A percentile compares a stretch with the other conserved stretches of the same genome.
phyloP scores from a whole-genome alignment of 2,888 invertebrate genomes.

The Leptothorax acervorum region DNA sequence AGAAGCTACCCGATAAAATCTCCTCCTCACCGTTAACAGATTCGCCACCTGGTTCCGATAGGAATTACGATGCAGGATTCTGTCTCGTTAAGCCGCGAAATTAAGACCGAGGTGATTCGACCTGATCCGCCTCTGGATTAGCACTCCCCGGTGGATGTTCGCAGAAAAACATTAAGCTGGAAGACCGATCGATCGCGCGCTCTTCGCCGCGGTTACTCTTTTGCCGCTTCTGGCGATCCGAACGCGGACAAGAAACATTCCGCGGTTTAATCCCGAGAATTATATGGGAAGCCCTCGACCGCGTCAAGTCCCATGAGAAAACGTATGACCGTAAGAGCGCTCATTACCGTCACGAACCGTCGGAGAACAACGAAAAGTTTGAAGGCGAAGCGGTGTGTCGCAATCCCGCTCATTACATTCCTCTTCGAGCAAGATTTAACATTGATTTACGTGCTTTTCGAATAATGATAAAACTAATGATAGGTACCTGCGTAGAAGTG shows the following conservation, averaged over 20 bases:
- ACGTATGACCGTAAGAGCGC: conserved; percentile 33
- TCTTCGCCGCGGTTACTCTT: conserved; percentile 3
- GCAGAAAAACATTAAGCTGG: conserved; percentile 11
- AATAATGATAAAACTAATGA: neutral
- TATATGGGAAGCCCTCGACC: conserved; percentile 28
- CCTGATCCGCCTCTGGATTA: conserved; percentile 35
- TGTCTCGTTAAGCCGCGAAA: conserved; percentile 52
- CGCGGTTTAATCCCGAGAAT: conserved; percentile 48
- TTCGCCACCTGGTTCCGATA: conserved; percentile 32
- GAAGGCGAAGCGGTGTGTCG: neutral
- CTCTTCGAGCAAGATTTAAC: neutral
- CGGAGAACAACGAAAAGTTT: conserved; percentile 4
- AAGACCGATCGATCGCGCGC: conserved; percentile 20
- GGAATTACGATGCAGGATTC: conserved; percentile 43
- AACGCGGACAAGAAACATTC: conserved; percentile 39
- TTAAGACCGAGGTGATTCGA: conserved; percentile 39
- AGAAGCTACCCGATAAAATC: conserved; percentile 31
- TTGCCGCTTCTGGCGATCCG: conserved; percentile 30
- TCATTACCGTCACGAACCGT: conserved; percentile 45
- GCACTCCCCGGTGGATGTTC: neutral
- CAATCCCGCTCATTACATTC: neutral
- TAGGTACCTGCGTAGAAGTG: too few relatives aligned
- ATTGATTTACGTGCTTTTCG: neutral
- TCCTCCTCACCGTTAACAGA: neutral
- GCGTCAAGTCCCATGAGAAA: conserved; percentile 15